These are phyloP conservation scores for Parnassius apollo DNA, from an alignment of 2,888 invertebrate genomes.

Conservation along the genomic window DNA sequence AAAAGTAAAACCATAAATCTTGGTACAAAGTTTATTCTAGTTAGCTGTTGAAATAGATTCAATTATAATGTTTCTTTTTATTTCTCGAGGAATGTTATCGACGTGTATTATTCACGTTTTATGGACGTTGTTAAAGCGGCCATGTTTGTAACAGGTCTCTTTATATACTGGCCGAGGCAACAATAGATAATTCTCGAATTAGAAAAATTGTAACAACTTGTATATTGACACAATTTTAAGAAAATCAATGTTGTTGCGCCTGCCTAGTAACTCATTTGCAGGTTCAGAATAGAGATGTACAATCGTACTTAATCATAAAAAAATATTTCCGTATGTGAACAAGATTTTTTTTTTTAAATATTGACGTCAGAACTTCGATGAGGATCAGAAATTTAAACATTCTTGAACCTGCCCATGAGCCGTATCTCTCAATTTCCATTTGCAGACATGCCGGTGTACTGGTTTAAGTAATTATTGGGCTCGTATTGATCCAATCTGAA, in stretches of 20 bases:
- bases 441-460: slow-evolving; percentile 22
- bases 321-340: no score
- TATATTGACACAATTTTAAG: slow-evolving; percentile 1
- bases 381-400: no score
- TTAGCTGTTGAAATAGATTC: slow-evolving; percentile 44
- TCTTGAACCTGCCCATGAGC: slow-evolving; percentile 31
- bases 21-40: slow-evolving; percentile 43
- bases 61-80: slow-evolving; percentile 45
- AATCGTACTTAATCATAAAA: no score
- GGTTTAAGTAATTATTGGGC: slow-evolving; percentile 4
- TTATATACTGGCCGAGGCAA: slow-evolving; percentile 25
- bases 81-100: slow-evolving; percentile 69
- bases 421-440: slow-evolving; percentile 28
- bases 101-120: slow-evolving; percentile 54
- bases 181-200: background rate
- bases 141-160: slow-evolving; percentile 46
- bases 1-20: slow-evolving; percentile 41
- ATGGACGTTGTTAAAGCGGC: slow-evolving; percentile 44
- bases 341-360: no score
- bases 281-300: slow-evolving; percentile 6
- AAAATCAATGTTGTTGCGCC: slow-evolving; percentile 13
- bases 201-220: background rate
- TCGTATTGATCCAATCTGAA: slow-evolving; percentile 5
- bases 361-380: no score
- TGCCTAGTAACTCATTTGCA: slow-evolving; percentile 16